phyloP scores from a whole-genome alignment of 2,113 vertebrate species.

The Psittacula cyanocephala region DNA sequence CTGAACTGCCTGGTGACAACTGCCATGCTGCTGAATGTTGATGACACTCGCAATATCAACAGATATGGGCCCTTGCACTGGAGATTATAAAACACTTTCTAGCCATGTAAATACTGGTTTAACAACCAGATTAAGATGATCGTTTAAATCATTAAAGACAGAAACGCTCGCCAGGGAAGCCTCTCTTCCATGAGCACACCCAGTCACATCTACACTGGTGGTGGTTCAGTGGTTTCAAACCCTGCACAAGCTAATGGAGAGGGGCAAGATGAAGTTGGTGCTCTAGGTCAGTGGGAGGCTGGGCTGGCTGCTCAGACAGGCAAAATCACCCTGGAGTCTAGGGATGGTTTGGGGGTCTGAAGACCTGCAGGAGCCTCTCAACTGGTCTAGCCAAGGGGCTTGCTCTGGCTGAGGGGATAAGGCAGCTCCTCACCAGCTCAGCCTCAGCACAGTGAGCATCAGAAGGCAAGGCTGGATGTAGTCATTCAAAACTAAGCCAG shows the following conservation, averaged over 20 bases:
- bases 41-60: constrained; percentile 36
- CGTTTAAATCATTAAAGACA: neutral
- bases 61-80: constrained; percentile 25
- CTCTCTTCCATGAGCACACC: neutral
- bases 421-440: neutral
- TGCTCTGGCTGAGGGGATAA: neutral
- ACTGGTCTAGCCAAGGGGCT: neutral
- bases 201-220: neutral
- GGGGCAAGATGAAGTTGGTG: neutral
- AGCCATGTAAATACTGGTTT: constrained; percentile 8
- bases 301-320: neutral
- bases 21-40: constrained; percentile 44
- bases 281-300: accelerated
- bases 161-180: neutral
- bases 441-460: neutral
- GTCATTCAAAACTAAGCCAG: neutral
- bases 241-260: neutral
- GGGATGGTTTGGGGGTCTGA: neutral
- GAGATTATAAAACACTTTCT: constrained; percentile 32
- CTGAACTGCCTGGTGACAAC: constrained; percentile 56
- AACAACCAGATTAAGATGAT: constrained; percentile 8
- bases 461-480: neutral
- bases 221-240: neutral
- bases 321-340: neutral
- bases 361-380: neutral